A percentile compares a stretch with the other conserved stretches of the same genome.
Evolutionary conservation across 2,113 vertebrate species (phyloP).

Genomic region (Hemichromis elongatus): DNA sequence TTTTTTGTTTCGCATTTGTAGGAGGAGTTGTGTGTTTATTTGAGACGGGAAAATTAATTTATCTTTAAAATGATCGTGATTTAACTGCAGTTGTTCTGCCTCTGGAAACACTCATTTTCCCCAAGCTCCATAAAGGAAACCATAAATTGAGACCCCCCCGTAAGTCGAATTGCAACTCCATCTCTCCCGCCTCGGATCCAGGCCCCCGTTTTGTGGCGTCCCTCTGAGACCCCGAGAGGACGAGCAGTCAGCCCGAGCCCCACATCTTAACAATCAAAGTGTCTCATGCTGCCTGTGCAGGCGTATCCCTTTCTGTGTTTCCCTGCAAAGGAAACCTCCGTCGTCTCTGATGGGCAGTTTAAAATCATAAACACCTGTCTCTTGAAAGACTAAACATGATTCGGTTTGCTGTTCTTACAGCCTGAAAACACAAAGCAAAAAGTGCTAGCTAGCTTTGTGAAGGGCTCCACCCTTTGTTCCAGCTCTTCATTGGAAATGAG

Average conservation of each 20-base stretch:
- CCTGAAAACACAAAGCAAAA: background rate
- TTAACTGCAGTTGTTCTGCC: background rate
- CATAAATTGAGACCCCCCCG: background rate
- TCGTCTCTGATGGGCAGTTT: background rate
- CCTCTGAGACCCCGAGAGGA: background rate
- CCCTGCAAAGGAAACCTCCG: background rate
- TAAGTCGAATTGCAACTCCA: rapidly evolving
- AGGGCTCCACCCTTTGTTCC: background rate
- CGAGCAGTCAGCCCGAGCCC: background rate
- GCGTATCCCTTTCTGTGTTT: background rate
- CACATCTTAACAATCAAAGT: background rate
- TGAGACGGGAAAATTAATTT: background rate
- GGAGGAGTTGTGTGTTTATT: background rate
- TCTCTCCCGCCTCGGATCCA: background rate
- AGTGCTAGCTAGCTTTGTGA: background rate
- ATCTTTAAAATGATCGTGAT: background rate
- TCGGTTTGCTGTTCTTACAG: background rate
- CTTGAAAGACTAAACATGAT: background rate
- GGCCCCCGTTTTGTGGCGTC: background rate
- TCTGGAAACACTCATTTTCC: background rate
- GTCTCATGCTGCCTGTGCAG: background rate
- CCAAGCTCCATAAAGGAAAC: background rate
- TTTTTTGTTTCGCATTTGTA: background rate
- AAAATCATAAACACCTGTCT: background rate
- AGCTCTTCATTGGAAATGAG: rapidly evolving